phyloP scores from a whole-genome alignment of 2,113 vertebrate genomes.

The Thalassoma bifasciatum region DNA sequence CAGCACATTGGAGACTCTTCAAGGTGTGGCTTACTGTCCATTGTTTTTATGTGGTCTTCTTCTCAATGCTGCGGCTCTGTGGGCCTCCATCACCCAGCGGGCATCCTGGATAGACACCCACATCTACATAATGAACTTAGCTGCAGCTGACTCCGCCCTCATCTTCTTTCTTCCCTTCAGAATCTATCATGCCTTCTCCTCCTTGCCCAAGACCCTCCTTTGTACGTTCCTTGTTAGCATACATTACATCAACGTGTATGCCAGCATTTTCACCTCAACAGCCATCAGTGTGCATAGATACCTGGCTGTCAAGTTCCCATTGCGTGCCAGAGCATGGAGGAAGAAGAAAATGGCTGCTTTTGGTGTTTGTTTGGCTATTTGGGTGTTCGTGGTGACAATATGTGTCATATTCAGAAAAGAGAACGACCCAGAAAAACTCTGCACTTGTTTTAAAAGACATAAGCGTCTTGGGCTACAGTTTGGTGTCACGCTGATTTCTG shows the following conservation, averaged over 20 bases:
- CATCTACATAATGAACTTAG: constrained; percentile 80
- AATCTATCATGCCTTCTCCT: constrained; percentile 63
- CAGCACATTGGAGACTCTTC: neutral
- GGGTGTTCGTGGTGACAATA: constrained; percentile 29
- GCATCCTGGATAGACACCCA: constrained; percentile 75
- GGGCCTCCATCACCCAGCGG: constrained; percentile 47
- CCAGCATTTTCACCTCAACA: constrained; percentile 74
- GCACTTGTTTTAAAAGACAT: constrained; percentile 68
- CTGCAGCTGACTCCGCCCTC: constrained; percentile 66
- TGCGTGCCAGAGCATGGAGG: constrained; percentile 42
- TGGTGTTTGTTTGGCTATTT: constrained; percentile 67
- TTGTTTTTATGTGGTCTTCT: constrained; percentile 71
- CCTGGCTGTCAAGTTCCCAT: constrained; percentile 70
- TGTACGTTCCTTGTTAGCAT: constrained; percentile 71
- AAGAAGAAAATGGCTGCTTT: constrained; percentile 59
- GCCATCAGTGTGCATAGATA: constrained; percentile 78
- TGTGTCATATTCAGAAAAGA: fast-evolving
- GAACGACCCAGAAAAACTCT: constrained; percentile 10
- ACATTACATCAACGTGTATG: constrained; percentile 81
- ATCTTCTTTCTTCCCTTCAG: constrained; percentile 76
- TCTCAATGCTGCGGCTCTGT: constrained; percentile 67
- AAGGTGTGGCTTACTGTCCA: constrained; percentile 53
- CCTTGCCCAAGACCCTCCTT: fast-evolving
- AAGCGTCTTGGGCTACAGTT: fast-evolving
- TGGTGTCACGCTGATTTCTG: constrained; percentile 24